Conservation (phyloP, 2,888 invertebrate species). For the Napeogenes sylphis region DNA sequence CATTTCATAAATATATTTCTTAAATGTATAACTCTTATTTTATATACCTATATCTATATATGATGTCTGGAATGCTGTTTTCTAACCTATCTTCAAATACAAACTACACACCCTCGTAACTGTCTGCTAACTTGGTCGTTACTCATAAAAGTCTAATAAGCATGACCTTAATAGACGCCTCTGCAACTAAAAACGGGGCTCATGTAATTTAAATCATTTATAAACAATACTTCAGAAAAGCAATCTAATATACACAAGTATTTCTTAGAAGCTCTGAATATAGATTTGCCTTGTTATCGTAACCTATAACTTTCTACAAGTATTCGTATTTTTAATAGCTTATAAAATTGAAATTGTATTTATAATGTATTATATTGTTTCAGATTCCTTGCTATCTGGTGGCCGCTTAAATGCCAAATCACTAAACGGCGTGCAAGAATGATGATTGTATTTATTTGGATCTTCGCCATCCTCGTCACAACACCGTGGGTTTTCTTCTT, state of each 20-base stretch:
- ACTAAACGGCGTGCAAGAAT: constrained; percentile 91
- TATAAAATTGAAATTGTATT: background rate
- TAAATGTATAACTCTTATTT: no score
- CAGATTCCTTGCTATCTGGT: constrained; percentile 98
- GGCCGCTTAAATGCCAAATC: constrained; percentile 93
- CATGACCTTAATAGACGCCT: constrained; percentile 22
- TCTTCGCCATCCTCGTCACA: constrained; percentile 89
- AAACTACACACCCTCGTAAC: constrained; percentile 9
- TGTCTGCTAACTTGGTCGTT: constrained; percentile 15
- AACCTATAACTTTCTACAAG: no score
- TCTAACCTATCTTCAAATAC: background rate
- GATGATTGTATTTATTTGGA: constrained; percentile 94
- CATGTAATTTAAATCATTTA: background rate
- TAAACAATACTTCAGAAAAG: background rate
- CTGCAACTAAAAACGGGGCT: constrained; percentile 11
- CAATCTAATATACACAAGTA: background rate
- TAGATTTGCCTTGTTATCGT: no score
- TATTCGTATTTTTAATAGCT: no score
- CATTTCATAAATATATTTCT: no score
- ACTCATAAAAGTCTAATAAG: constrained; percentile 26
- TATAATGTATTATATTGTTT: constrained; percentile 55
- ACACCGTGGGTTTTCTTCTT: constrained; percentile 95
- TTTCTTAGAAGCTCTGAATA: no score
- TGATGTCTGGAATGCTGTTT: background rate
- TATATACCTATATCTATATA: background rate